Percentiles rank a stretch among this genome's conserved stretches.
Evolutionary conservation across 2,797 vertebrate species (phyloP).

Genomic region (Chelonia mydas): DNA sequence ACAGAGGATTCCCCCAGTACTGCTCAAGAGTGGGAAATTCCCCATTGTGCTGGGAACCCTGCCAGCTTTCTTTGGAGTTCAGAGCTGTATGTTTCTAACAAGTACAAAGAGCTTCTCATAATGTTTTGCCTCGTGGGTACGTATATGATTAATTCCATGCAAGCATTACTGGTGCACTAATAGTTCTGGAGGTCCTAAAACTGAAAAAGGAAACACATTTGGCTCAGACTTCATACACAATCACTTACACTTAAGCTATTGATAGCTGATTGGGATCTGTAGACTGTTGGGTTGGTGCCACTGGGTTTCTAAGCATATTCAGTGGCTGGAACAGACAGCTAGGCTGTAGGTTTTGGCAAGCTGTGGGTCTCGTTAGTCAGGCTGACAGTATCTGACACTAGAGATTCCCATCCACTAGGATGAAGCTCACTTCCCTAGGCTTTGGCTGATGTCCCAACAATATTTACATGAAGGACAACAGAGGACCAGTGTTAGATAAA

Average conservation of each 20-base stretch:
- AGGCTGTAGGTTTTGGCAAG: constrained; percentile 84
- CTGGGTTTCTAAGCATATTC: constrained; percentile 75
- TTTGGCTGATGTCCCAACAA: constrained; percentile 86
- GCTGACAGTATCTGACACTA: constrained; percentile 91
- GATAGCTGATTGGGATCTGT: constrained; percentile 79
- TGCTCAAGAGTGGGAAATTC: constrained; percentile 17
- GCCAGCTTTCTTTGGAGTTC: constrained; percentile 52
- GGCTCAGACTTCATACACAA: constrained; percentile 73
- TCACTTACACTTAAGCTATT: constrained; percentile 82
- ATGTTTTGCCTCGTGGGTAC: constrained; percentile 70
- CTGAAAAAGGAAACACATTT: constrained; percentile 78
- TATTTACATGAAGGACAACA: constrained; percentile 79
- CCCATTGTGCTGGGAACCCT: constrained; percentile 55
- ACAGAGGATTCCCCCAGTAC: constrained; percentile 24
- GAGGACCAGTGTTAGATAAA: constrained; percentile 74
- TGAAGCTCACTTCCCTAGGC: constrained; percentile 79
- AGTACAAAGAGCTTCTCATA: constrained; percentile 68
- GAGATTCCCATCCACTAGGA: constrained; percentile 85
- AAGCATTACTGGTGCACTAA: constrained; percentile 75
- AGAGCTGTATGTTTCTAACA: constrained; percentile 54
- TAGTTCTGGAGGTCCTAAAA: constrained; percentile 74
- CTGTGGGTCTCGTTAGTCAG: constrained; percentile 89
- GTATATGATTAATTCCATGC: constrained; percentile 75
- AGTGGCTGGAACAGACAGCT: constrained; percentile 78
- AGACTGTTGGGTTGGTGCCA: constrained; percentile 77